Evolutionary conservation across 2,113 vertebrate species (phyloP), one percentile per base, ranked within the genome.

Genomic region (Limnothrissa miodon): DNA sequence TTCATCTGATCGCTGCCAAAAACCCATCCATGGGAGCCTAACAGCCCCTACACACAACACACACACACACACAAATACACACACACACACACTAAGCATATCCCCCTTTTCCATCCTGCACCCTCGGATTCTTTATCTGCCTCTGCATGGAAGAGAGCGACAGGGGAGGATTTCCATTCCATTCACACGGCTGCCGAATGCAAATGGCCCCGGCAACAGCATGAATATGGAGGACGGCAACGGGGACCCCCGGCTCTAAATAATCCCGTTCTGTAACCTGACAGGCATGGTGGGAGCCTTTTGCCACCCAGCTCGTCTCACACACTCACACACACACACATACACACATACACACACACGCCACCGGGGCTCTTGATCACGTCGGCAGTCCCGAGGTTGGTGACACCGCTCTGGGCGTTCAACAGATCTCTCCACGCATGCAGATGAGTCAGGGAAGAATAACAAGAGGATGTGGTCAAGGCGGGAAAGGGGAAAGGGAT

Each of bases 161-260:
- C 46, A 46, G 78, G 44, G 8, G 79, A 25, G 44, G 74, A 86
- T 86, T 91, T 83, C 82, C 85, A 83, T 48, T 70, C 44, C 74
- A 44, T 36, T 59, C 19, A 5, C 5, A 6, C 74, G 39, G 19
- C 44, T 23, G n/a, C 79, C 42, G 85, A 86, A 81, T 83, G 79
- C 79, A 81, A 90, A 88, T 89, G 81, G 6, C 0, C 36, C 33
- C 56, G 33, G 19, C 48, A 9, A 1, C 29, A 33, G 29, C 13
- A 81, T 89, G 88, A 90, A 90, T 89, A 90, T 86, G 78, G 87
- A 89, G 11, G 25, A 56, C 21, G 23, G 70, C 78, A 86, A 78
- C 81, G 81, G 45, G 45, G 83, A 88, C 56, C 56, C 36, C 79
- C 88, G 83, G 81, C 83, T 88, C 70, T 79, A 83, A 87, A 90